Base-by-base conservation (phyloP, 2,797 vertebrate species). In the Notoglanidium macrostoma region DNA sequence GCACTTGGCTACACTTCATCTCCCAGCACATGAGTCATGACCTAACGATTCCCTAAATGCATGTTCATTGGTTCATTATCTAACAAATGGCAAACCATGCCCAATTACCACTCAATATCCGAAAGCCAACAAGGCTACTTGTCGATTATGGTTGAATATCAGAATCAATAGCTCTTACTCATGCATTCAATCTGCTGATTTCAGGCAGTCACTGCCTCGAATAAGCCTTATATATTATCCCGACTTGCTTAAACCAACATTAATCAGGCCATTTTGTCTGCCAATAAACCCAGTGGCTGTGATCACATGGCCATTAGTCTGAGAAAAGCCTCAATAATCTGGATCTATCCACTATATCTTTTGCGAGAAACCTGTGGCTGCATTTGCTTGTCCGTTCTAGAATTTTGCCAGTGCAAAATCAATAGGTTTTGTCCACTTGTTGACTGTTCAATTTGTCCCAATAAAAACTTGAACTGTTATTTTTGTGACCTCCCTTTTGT, bases 201-300 rank as follows among this genome's bases (percentile, higher is more conserved):
- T 49, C 32, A 78, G 77, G 29, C 44, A 73, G 14, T 59, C 54
- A 65, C 84, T 92, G 89, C 89, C 92, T 94, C 95, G 94, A 95
- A 95, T 95, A 95, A 95, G 91, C 93, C 91, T 84, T 80, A 92
- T 92, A 93, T 95, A 93, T 93, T 94, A 96, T 96, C 96, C 93
- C 94, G 94, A 95, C 93, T 91, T 92, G 92, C 94, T 96, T 95
- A 96, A 96, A 93, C 93, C 90, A 88, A 90, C 95, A 95, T 96
- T 96, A 96, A 96, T 97, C 95, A 97, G 95, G 90, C 91, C 91
- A 92, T 90, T 94, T 92, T 92, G 92, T 88, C 92, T 95, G 95
- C 94, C 95, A 94, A 96, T 96, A 95, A 92, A 92, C 92, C 93
- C 92, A 93, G 92, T 89, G 89, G 91, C 92, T 92, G 92, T 93